phyloP scores from a whole-genome alignment of 2,888 invertebrate species.

The Apoda limacodes region DNA sequence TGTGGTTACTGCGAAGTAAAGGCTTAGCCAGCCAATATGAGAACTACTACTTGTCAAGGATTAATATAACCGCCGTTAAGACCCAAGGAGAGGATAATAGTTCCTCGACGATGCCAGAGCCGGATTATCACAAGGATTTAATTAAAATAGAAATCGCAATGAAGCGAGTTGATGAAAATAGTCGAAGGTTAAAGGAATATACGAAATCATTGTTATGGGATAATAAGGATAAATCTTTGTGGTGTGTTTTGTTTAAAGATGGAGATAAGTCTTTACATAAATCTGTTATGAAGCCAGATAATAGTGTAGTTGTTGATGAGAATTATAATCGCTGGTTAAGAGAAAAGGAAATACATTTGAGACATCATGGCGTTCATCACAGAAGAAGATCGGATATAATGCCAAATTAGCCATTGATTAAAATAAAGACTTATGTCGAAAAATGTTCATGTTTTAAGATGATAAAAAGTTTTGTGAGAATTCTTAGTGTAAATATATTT shows the following conservation, averaged over 20 bases:
- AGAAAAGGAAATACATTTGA: conserved; percentile 53
- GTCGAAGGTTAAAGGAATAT: conserved; percentile 60
- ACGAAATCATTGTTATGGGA: conserved; percentile 63
- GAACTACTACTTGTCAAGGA: conserved; percentile 68
- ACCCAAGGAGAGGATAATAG: conserved; percentile 38
- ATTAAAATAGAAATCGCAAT: conserved; percentile 66
- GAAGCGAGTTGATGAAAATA: conserved; percentile 64
- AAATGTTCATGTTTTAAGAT: no score
- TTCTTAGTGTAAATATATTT: conserved; percentile 47
- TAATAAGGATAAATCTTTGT: conserved; percentile 62
- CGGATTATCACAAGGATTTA: conserved; percentile 63
- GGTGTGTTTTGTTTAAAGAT: conserved; percentile 65
- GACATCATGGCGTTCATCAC: conserved; percentile 56
- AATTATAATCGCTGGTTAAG: conserved; percentile 48
- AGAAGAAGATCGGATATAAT: conserved; percentile 45
- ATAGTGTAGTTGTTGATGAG: conserved; percentile 44
- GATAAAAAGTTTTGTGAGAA: conserved; percentile 33
- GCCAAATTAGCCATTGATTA: conserved; percentile 41
- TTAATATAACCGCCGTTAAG: conserved; percentile 59
- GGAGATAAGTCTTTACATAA: conserved; percentile 42
- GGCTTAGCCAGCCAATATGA: conserved; percentile 55
- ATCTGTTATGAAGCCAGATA: conserved; percentile 29
- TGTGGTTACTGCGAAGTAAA: conserved; percentile 56
- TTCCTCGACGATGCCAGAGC: conserved; percentile 37
- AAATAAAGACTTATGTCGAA: conserved; percentile 24